phyloP scores from a whole-genome alignment of 2,113 vertebrate species.

The Diadophis punctatus region DNA sequence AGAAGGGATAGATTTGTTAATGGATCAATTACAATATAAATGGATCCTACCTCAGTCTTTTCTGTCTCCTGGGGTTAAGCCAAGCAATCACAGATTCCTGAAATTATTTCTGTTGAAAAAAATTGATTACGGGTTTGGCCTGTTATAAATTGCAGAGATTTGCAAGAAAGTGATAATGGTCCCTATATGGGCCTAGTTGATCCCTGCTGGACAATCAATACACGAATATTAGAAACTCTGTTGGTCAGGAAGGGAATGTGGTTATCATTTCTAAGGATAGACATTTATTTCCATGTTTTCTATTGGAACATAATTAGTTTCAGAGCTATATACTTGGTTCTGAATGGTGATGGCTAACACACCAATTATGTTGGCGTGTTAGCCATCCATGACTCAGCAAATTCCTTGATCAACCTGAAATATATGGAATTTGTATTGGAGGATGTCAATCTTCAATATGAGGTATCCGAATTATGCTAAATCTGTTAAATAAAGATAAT shows the following conservation, averaged over 20 bases:
- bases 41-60: neutral
- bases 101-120: neutral
- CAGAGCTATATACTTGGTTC: neutral
- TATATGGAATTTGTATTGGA: neutral
- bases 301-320: neutral
- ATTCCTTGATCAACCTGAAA: neutral
- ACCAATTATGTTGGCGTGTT: neutral
- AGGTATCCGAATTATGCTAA: neutral
- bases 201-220: neutral
- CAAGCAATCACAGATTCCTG: neutral
- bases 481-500: neutral
- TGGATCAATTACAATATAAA: neutral
- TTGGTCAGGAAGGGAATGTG: neutral
- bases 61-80: neutral
- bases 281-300: neutral
- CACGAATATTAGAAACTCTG: neutral
- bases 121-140: neutral
- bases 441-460: neutral
- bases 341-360: neutral
- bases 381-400: neutral
- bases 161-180: neutral
- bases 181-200: neutral
- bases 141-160: neutral
- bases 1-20: neutral
- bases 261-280: neutral